phyloP scores from a whole-genome alignment of 2,888 invertebrate genomes.

The Abrostola tripartita region DNA sequence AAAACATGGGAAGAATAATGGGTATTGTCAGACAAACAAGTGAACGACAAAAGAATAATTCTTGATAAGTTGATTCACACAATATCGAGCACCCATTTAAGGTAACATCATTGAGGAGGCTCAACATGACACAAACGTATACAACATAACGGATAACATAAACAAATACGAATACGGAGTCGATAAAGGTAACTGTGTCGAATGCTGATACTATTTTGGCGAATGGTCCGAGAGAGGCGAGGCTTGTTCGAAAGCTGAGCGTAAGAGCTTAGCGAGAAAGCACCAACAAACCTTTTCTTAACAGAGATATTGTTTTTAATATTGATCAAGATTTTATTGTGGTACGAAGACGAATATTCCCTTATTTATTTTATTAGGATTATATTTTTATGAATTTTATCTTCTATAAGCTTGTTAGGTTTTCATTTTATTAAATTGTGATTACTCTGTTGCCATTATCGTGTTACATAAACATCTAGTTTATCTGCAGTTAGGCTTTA shows the following conservation, averaged over 20 bases:
- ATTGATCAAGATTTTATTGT: no score
- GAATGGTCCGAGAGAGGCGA: constrained; percentile 20
- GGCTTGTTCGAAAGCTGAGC: constrained; percentile 19
- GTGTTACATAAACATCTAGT: no score
- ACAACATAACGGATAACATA: constrained; percentile 45
- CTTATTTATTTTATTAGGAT: no score
- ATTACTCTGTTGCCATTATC: no score
- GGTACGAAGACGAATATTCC: no score
- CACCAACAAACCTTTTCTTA: neutral
- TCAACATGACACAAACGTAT: constrained; percentile 14
- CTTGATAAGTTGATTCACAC: neutral
- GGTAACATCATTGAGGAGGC: neutral
- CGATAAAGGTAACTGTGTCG: constrained; percentile 46
- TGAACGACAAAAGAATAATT: neutral
- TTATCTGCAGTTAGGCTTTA: no score
- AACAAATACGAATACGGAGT: constrained; percentile 35
- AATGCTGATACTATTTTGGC: constrained; percentile 42
- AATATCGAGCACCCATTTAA: neutral
- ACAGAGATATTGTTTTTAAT: no score
- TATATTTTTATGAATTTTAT: no score
- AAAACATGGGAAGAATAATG: no score
- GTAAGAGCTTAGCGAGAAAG: neutral
- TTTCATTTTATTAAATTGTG: no score
- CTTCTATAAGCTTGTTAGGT: no score
- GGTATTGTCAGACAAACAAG: neutral